Evolutionary conservation across 2,113 vertebrate species (phyloP), one percentile per base, ranked within the genome.

Genomic region (Cynopterus brachyotis): DNA sequence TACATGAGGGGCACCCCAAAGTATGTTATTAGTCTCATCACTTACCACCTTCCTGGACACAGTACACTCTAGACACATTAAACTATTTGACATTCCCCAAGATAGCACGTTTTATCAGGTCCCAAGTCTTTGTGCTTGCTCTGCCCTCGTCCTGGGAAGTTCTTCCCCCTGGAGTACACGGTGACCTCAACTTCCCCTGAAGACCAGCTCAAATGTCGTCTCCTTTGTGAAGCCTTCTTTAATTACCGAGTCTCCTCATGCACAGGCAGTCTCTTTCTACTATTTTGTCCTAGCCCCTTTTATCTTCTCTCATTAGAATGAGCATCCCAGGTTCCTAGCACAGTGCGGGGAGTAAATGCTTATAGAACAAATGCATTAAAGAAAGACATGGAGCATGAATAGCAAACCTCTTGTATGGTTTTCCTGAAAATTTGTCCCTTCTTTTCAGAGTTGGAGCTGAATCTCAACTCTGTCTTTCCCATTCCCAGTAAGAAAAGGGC

Each of bases 381-480:
- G 62, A 83, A 72, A 67, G 87, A 91, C n/a, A 95, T 37, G 42
- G 28, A 95, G 1, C 19, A 84, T 20, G 32, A 67, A 37, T 32
- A 92, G 69, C 19, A 91, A 81, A 62, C 3, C 40, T 59, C 45
- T 64, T 67, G 66, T 24, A 73, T 3, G 10, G 10, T 37, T 91
- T 91, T 81, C 91, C 45, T 89, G 17, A 96, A 96, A 70, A 37
- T n/a, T 30, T 88, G 12, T 45, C 82, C 40, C n/a, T 73, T 76
- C n/a, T 78, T 94, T 75, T 72, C 32, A 53, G 66, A 73, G 4
- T 22, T 91, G 72, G 57, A 85, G 26, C 35, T 73, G 67, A 91
- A 83, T 93, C 24, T 62, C 55, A 91, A 19, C 47, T 78, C 90
- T 91, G 16, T 60, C 73, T 92, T 94, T 94, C n/a, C 42, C n/a